Evolutionary conservation across 2,113 vertebrate species (phyloP), one percentile per base, ranked within the genome.

Genomic region (Rhinogobius similis): DNA sequence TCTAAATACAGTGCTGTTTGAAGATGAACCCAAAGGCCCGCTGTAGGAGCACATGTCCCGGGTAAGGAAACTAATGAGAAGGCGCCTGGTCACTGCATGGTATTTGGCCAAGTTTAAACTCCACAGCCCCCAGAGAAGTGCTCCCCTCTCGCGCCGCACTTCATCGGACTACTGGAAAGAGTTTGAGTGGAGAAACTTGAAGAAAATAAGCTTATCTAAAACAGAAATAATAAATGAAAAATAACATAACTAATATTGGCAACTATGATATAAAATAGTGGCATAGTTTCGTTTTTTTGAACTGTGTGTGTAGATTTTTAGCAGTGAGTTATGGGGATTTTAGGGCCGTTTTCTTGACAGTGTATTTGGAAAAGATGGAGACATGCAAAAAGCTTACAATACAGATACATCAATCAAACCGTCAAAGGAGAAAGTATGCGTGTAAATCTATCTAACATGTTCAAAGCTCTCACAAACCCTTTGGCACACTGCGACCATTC

Each of bases 1-100:
- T 84, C 91, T 93, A 92, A 92, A 93, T 91, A 93, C 85, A 84
- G 84, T 77, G 89, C 62, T 73, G 84, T 93, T 94, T 94, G 91
- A 94, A 93, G 91, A 90, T 76, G 79, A 89, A 93, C 91, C 92
- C 90, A 89, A 86, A 91, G 92, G 90, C 89, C 79, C 24, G 80
- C 90, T 85, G 70, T 75, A 50, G 46, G 46, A 91, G 83, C 82
- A 86, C 89, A 85, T 84, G 90, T 85, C 86, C 82, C 14, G 83
- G 79, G 81, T 84, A 88, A 82, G 90, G 88, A 73, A 73, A 87
- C 91, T 94, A 94, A 94, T 92, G 90, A 93, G 91, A 90, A 91
- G 79, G 88, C 89, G 76, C 90, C 89, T 82, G 83, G 86, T 93
- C 87, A 86, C 92, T 93, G 91, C 91, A 91, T 6, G 46, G 90